Base-by-base conservation (phyloP, 2,113 vertebrate genomes). In the Struthidea cinerea region DNA sequence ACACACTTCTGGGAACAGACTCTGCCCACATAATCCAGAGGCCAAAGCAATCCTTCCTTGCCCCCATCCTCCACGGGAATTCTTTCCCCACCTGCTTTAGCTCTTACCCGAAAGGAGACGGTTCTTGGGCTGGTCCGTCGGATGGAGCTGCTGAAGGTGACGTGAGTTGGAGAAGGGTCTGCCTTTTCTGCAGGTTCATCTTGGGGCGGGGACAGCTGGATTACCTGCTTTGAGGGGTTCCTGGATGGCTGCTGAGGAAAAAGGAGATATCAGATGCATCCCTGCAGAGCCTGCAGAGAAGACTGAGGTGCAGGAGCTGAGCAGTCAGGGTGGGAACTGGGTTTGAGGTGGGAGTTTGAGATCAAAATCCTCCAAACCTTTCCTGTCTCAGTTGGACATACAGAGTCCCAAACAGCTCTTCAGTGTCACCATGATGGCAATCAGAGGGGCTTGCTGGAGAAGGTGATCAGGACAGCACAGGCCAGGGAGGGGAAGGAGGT, bases 31-130 rank as follows among this genome's bases (percentile, higher is more conserved):
- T 10, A 65, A 65, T 10, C 21, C 21, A 35, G 65, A 52, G 41
- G 39, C 23, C 50, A 76, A 61, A 85, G 27, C 50, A 74, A 47
- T 63, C 13, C 21, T 50, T 64, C 56, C 57, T 50, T 46, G 12
- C 37, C 39, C 13, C 24, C 39, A 37, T 24, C 32, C 35, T 74
- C 33, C 42, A 6, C 42, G 55, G 21, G 9, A 41, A 9, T 15
- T 11, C 44, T 52, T 59, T 37, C 64, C 32, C 30, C 52, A 27
- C 11, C 23, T 65, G 50, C 49, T 60, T 57, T 46, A 70, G 37
- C 50, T 60, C 98, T 98, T 98, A 99, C 99, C 98, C 98, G 98
- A 90, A 99, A 99, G 49, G 99, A 99, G 84, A 98, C 80, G 4
- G 99, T 99, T 95, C 99, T 98, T 80, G 98, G 97, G 95, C 98